Evolutionary conservation across 2,113 vertebrate species (phyloP).

Genomic region (Clarias magur): DNA sequence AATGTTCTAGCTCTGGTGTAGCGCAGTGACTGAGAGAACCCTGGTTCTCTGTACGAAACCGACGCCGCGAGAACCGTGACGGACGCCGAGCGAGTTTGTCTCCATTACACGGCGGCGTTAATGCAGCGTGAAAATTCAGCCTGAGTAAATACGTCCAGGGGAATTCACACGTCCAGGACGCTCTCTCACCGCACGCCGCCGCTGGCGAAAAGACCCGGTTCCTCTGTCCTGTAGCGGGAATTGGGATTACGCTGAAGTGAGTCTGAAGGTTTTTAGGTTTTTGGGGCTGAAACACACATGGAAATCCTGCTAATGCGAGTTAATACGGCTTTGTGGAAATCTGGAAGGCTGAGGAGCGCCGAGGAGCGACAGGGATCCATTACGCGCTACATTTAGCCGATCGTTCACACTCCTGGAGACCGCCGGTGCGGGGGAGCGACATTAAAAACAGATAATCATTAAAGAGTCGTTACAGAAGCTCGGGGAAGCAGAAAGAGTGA

Average conservation of each 20-base stretch:
- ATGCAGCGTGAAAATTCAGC: constrained; percentile 36
- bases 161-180: constrained; percentile 45
- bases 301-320: constrained; percentile 43
- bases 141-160: constrained; percentile 51
- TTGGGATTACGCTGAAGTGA: constrained; percentile 18
- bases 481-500: constrained; percentile 26
- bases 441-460: constrained; percentile 67
- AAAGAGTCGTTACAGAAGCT: constrained; percentile 61
- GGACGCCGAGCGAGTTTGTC: constrained; percentile 9
- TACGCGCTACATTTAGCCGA: constrained; percentile 60
- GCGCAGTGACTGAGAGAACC: neutral
- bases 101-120: constrained; percentile 32
- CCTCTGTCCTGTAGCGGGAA: constrained; percentile 25
- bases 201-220: constrained; percentile 27
- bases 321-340: constrained; percentile 40
- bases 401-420: constrained; percentile 53
- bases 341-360: constrained; percentile 25
- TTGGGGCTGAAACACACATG: constrained; percentile 25
- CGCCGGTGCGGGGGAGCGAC: constrained; percentile 37
- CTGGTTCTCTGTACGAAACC: neutral
- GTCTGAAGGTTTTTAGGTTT: neutral
- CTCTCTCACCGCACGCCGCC: constrained; percentile 32
- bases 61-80: neutral
- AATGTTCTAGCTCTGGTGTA: neutral
- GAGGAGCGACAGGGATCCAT: constrained; percentile 53